Percentiles rank a stretch among this genome's conserved stretches.
Conservation (phyloP, 1,140 invertebrate species). For the Lepidurus couesii region DNA sequence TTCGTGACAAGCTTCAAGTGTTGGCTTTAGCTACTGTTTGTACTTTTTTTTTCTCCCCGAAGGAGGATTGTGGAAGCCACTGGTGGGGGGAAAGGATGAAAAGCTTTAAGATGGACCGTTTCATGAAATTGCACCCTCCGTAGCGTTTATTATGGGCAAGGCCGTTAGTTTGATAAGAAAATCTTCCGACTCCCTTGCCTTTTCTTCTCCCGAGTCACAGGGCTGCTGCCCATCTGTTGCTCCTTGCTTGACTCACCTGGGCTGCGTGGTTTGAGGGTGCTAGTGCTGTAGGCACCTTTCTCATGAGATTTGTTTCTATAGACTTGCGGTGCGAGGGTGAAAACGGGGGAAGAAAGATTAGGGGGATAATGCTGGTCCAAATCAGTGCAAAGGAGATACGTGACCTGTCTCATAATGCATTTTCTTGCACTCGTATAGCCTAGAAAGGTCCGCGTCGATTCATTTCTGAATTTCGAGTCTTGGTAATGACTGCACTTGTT, state of each 20-base stretch:
- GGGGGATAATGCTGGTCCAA: constrained; percentile 9
- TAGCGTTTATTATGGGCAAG: constrained; percentile 22
- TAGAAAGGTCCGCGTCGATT: too few relatives aligned
- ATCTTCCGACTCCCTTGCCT: neutral
- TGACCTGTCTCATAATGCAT: neutral
- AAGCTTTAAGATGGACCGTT: neutral
- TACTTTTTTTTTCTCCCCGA: neutral
- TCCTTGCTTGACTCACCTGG: neutral
- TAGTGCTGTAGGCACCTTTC: constrained; percentile 17
- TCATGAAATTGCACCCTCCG: constrained; percentile 14
- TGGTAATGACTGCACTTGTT: too few relatives aligned
- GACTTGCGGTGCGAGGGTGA: neutral
- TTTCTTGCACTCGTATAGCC: neutral
- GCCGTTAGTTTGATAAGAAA: constrained; percentile 22
- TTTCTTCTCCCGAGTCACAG: neutral
- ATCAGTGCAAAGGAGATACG: constrained; percentile 11
- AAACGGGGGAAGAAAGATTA: constrained; percentile 4
- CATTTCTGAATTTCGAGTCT: too few relatives aligned
- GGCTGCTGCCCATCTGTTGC: constrained; percentile 16
- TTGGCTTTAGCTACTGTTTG: constrained; percentile 9
- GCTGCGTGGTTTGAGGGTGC: constrained; percentile 11
- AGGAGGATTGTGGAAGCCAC: neutral
- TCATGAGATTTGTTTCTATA: neutral
- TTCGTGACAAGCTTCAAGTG: neutral
- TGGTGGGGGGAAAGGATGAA: neutral